phyloP scores from a whole-genome alignment of 2,888 invertebrate genomes.

The Deroplatys truncata region DNA sequence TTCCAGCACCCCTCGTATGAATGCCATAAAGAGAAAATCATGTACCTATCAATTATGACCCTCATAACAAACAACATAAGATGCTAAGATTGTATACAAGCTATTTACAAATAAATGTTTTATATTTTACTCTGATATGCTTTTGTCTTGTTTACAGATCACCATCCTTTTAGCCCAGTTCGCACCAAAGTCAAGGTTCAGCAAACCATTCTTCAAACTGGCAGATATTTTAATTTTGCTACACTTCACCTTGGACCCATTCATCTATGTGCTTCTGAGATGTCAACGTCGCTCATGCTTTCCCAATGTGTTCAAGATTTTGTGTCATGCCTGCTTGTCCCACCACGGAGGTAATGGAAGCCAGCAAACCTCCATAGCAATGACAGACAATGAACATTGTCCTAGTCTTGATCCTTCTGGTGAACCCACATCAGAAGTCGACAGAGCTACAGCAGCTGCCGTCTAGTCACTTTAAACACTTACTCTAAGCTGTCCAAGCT shows the following conservation, averaged over 20 bases:
- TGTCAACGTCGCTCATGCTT: conserved; percentile 40
- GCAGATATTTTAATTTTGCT: conserved; percentile 74
- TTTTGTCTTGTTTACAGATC: conserved; percentile 48
- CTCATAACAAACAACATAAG: too few species aligned
- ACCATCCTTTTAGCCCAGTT: conserved; percentile 61
- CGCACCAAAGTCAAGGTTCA: conserved; percentile 39
- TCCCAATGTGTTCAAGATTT: conserved; percentile 27
- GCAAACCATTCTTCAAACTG: conserved; percentile 49
- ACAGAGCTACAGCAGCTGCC: background rate
- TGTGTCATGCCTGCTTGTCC: conserved; percentile 26
- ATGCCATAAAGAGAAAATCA: too few species aligned
- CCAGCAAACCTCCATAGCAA: conserved; percentile 20
- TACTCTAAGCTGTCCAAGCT: background rate
- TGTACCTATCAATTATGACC: too few species aligned
- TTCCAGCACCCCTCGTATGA: too few species aligned
- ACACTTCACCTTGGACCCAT: conserved; percentile 80
- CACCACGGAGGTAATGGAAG: background rate
- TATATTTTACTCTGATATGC: too few species aligned
- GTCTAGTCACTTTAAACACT: background rate
- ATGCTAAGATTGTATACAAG: too few species aligned
- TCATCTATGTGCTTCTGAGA: conserved; percentile 74
- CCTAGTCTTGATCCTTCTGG: conserved; percentile 9
- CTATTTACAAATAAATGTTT: too few species aligned
- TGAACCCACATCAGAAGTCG: background rate
- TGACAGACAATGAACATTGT: conserved; percentile 24